Base-by-base conservation (phyloP, 2,888 invertebrate genomes). In the Leucophora obtusa region DNA sequence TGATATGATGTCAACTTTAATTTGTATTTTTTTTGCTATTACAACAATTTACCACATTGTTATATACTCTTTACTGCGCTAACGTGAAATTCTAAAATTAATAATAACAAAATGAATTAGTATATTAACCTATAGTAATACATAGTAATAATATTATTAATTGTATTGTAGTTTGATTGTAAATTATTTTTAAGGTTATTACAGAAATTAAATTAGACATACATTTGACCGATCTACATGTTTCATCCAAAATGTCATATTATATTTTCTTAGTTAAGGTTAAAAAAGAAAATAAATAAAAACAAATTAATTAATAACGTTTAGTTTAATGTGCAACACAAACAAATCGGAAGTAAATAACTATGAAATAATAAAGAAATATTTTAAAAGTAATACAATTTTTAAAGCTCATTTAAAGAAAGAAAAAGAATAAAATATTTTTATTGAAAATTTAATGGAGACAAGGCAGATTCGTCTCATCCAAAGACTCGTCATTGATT, bases 291-390 rank as follows among this genome's bases (percentile, higher is more conserved):
- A 2, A 73, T 65, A 65, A 38, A 59, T n/a, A 53, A 66, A 54
- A 54, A 56, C 14, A 66, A 24, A 56, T 14, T 62, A 18, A 66
- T 56, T 50, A 10, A 15, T 69, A 69, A 38, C 18, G 47, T 63
- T 28, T 17, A 28, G 15, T 51, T 18, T 43, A 51, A 63, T 66
- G 73, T 73, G 35, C 33, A 65, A 65, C 51, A 58, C 59, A 73
- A 65, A 73, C 21, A 73, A 73, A 73, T 59, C 65, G 28, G 62
- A 56, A 56, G 47, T 38, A 65, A 28, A 47, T 54, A 58, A 56
- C 17, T 53, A 56, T 47, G 65, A 43, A 66, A 35, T 63, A 73
- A 59, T 73, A 65, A 51, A 47, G 10, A 53, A 54, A 43, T 62
- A 71, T 53, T 62, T 43, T 54, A 50, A 53, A 65, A 15, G 11